Evolutionary conservation across 1,140 invertebrate species (phyloP).

Genomic region (Ganaspis sp.): DNA sequence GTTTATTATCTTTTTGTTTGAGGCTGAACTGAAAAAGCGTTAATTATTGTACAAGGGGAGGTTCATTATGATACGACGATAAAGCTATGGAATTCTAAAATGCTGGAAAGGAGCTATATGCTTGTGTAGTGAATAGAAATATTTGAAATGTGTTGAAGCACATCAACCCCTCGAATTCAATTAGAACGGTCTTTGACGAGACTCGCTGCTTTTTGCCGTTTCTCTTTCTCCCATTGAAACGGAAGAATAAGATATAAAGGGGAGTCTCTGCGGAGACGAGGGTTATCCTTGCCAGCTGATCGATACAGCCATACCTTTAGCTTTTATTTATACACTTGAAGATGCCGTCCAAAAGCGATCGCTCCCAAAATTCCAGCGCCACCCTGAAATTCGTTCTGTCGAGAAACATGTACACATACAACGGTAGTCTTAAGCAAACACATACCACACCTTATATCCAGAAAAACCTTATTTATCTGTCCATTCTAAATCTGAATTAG

Average conservation of each 20-base stretch:
- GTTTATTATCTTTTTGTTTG: background rate
- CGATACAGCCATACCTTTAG: slow-evolving; percentile 20
- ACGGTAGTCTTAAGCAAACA: too few relatives aligned
- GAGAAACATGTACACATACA: background rate
- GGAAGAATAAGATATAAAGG: slow-evolving; percentile 4
- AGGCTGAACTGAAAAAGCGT: background rate
- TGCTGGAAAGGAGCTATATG: background rate
- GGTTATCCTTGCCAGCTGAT: slow-evolving; percentile 20
- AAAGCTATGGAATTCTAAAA: background rate
- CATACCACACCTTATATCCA: too few relatives aligned
- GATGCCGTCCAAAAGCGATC: background rate
- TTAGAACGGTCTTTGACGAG: slow-evolving; percentile 3
- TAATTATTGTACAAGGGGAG: slow-evolving; percentile 11
- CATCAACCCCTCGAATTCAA: slow-evolving; percentile 18
- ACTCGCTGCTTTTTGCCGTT: background rate
- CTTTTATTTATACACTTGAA: slow-evolving; percentile 28
- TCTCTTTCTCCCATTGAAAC: background rate
- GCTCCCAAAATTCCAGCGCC: background rate
- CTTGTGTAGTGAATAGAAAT: slow-evolving; percentile 13
- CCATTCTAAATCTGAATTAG: too few relatives aligned
- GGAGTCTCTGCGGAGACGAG: slow-evolving; percentile 3
- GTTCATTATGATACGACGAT: slow-evolving; percentile 4
- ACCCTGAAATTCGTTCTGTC: background rate
- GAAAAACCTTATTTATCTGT: too few relatives aligned
- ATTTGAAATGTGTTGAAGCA: slow-evolving; percentile 21